Conservation (phyloP, 2,113 vertebrate species). For the Bubalus kerabau region DNA sequence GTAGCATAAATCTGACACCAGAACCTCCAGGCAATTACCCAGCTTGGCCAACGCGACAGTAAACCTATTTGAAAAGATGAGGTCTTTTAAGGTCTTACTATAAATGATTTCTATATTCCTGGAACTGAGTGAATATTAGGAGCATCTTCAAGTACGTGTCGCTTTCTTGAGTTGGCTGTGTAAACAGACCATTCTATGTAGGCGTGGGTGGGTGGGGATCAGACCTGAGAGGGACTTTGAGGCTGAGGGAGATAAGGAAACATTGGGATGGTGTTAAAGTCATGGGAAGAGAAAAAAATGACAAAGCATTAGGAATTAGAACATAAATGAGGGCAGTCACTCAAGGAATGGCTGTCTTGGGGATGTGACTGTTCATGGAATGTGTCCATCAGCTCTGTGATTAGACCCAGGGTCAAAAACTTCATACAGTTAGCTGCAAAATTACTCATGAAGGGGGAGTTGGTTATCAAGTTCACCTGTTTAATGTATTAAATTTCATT, state of each 20-base stretch:
- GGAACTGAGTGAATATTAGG: background rate
- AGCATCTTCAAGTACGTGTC: background rate
- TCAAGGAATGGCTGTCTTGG: background rate
- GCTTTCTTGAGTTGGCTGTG: background rate
- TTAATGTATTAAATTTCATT: background rate
- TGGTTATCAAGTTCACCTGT: background rate
- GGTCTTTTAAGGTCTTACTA: background rate
- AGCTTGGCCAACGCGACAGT: background rate
- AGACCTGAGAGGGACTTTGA: background rate
- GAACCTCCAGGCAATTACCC: background rate
- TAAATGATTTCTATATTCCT: background rate
- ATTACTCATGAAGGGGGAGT: background rate
- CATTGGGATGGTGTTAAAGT: background rate
- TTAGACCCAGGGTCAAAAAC: background rate
- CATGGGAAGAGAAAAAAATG: background rate
- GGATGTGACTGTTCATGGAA: background rate
- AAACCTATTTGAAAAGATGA: background rate
- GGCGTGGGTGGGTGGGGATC: background rate
- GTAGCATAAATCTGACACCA: background rate
- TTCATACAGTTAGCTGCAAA: background rate
- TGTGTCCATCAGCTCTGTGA: background rate
- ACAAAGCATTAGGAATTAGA: background rate
- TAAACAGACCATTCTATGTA: background rate
- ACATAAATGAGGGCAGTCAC: background rate
- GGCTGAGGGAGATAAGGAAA: background rate